phyloP scores from a whole-genome alignment of 2,113 vertebrate species.

The Ascaphus truei region DNA sequence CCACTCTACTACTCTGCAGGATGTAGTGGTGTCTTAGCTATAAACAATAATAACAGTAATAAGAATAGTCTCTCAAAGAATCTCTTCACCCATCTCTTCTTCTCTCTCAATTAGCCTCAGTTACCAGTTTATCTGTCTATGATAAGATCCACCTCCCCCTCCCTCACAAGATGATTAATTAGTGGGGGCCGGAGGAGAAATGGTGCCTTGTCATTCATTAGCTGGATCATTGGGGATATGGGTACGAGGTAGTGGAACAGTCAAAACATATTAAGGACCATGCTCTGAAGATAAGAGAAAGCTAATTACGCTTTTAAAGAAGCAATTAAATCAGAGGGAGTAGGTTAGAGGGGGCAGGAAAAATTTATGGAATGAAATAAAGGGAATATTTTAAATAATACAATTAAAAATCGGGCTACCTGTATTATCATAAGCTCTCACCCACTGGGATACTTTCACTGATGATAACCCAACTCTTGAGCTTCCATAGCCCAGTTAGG shows the following conservation, averaged over 20 bases:
- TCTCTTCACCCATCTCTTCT: neutral
- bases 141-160: neutral
- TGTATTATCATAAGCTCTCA: conserved; percentile 13
- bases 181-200: neutral
- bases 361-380: conserved; percentile 17
- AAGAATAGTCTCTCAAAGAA: neutral
- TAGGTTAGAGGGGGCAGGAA: neutral
- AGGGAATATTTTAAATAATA: conserved; percentile 20
- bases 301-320: conserved; percentile 28
- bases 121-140: neutral
- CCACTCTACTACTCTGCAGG: neutral
- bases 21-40: neutral
- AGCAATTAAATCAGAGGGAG: conserved; percentile 31
- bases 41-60: neutral
- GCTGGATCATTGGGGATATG: conserved; percentile 18
- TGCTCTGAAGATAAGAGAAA: conserved; percentile 26
- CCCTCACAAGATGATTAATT: conserved; percentile 20
- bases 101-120: neutral
- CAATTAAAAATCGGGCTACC: neutral
- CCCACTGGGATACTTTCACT: neutral
- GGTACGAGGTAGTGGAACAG: conserved; percentile 8
- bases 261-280: conserved; percentile 29
- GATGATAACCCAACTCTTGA: neutral
- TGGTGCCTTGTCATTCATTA: conserved; percentile 17
- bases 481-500: neutral